Evolutionary conservation across 2,113 vertebrate genomes (phyloP), one percentile per base, ranked within the genome.

Genomic region (Amia ocellicauda): DNA sequence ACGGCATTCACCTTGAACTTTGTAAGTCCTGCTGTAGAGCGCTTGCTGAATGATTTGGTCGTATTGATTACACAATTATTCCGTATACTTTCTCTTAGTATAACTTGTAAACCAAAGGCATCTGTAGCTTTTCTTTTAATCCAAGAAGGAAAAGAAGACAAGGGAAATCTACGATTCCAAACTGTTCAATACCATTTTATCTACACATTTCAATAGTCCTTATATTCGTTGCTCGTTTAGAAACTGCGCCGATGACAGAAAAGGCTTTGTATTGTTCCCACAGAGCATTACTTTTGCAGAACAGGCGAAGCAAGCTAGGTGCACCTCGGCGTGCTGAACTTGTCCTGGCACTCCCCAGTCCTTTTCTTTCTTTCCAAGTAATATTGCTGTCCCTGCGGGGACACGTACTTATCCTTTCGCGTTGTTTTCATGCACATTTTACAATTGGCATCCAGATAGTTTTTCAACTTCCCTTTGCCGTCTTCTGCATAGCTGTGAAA

Each of bases 1-100:
- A 17, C 52, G 28, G 54, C 53, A 53, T 56, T 68, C 47, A 68
- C 66, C 66, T 68, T 68, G 22, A 68, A 68, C 67, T 68, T 63
- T 51, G 31, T 36, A 36, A 36, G 31, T 68, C 54, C 59, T 62
- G 50, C 62, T 19, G 13, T 27, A 40, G 23, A 8, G 61, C 31
- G 4, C n/a, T n/a, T n/a, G n/a, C 67, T 42, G 54, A 29, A 23
- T 63, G 29, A 36, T 7, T 36, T 36, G 5, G 1, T 36, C 31
- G 31, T n/a, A n/a, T 36, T 36, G 31, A 36, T 36, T 2, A 36
- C 5, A 36, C 5, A 11, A 17, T 19, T 40, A 19, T 20, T 11
- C 40, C 56, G n/a, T 27, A 22, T 22, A 40, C 20, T 20, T 41
- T 58, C 56, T 58, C 19, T 58, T 13, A 40, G 28, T 27, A 11